phyloP scores from a whole-genome alignment of 1,140 invertebrate genomes.

The Caenorhabditis brenneri region DNA sequence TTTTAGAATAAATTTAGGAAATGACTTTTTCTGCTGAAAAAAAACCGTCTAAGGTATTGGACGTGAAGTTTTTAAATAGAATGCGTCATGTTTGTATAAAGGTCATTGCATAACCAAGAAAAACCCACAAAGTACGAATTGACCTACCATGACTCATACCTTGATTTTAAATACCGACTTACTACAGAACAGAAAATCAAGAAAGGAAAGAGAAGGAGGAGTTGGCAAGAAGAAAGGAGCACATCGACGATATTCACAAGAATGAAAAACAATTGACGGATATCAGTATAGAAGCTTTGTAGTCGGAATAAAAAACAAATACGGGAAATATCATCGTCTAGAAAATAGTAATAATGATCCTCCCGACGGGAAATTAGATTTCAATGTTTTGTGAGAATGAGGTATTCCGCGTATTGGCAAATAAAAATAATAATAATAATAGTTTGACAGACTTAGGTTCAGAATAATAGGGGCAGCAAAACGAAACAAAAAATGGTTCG shows the following conservation, averaged over 20 bases:
- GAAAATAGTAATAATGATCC: neutral
- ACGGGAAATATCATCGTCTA: neutral
- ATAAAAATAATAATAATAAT: too few species aligned
- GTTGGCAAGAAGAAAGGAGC: too few species aligned
- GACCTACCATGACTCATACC: neutral
- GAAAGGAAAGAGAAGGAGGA: neutral
- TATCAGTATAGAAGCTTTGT: neutral
- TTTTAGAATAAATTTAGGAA: too few species aligned
- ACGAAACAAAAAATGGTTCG: too few species aligned
- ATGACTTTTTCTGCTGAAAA: too few species aligned
- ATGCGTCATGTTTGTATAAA: slow-evolving; percentile 37
- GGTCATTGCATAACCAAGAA: neutral
- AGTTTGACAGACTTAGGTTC: too few species aligned
- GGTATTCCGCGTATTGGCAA: neutral
- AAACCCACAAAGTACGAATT: neutral
- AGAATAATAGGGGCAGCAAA: too few species aligned
- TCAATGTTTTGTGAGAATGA: neutral
- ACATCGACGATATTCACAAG: neutral
- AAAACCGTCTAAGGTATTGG: too few species aligned
- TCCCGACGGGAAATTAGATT: slow-evolving; percentile 7
- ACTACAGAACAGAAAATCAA: neutral
- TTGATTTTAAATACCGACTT: neutral
- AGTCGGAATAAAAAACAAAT: neutral
- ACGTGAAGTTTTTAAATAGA: too few species aligned
- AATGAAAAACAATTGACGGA: neutral